These are phyloP conservation scores for Geotrupes spiniger DNA, from an alignment of 2,888 invertebrate genomes.

Conservation along the genomic window DNA sequence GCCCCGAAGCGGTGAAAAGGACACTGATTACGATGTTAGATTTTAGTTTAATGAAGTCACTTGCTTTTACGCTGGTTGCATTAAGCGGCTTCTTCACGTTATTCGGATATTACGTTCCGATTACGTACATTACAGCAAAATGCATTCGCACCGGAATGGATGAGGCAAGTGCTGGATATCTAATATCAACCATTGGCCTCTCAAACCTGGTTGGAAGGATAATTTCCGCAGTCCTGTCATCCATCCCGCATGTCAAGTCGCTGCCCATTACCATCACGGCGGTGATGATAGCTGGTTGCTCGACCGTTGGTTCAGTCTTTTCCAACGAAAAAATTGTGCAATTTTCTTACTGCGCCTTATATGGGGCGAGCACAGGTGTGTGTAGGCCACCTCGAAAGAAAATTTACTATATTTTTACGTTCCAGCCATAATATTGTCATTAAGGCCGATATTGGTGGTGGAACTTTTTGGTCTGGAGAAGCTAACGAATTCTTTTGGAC, in stretches of 20 bases:
- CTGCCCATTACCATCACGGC: conserved; percentile 21
- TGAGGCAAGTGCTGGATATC: conserved; percentile 46
- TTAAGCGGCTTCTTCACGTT: conserved; percentile 85
- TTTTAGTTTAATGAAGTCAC: conserved; percentile 73
- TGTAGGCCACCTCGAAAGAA: background rate
- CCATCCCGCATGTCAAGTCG: conserved; percentile 21
- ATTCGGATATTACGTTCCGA: conserved; percentile 90
- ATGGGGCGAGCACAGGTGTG: conserved; percentile 86
- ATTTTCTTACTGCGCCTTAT: conserved; percentile 72
- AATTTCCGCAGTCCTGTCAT: conserved; percentile 64
- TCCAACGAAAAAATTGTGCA: conserved; percentile 60
- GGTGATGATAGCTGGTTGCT: conserved; percentile 57
- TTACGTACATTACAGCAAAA: conserved; percentile 66
- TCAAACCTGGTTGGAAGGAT: conserved; percentile 86
- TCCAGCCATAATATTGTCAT: conserved; percentile 89
- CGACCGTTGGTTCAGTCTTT: conserved; percentile 72
- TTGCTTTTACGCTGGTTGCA: conserved; percentile 79
- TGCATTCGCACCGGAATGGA: conserved; percentile 52
- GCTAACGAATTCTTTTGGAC: conserved; percentile 93
- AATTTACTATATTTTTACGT: background rate
- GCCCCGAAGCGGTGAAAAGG: conserved; percentile 70
- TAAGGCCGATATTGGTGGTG: conserved; percentile 91
- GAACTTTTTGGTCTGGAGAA: conserved; percentile 88
- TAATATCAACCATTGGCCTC: conserved; percentile 81
- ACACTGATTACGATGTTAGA: conserved; percentile 80